phyloP scores from a whole-genome alignment of 2,888 invertebrate genomes.

The Coleophora deauratella region DNA sequence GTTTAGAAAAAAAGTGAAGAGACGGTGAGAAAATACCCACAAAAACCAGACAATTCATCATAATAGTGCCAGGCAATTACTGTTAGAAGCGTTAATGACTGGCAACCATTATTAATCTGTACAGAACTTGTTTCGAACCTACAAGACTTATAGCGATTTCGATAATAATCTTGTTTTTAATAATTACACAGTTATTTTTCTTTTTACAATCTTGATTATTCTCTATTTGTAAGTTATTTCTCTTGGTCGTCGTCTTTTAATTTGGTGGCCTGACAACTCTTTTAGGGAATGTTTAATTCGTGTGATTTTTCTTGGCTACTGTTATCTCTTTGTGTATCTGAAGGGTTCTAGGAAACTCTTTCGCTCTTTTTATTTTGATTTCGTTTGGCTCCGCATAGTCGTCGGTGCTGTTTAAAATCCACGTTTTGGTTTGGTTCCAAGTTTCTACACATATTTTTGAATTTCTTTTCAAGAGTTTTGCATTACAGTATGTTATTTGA shows the following conservation, averaged over 20 bases:
- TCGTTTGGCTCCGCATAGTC: constrained; percentile 10
- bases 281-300: constrained; percentile 56
- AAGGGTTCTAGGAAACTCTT: constrained; percentile 31
- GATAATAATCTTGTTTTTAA: constrained; percentile 70
- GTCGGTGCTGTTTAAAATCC: constrained; percentile 18
- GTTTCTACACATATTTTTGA: constrained; percentile 21
- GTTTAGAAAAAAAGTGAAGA: constrained; percentile 32
- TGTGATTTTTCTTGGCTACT: constrained; percentile 51
- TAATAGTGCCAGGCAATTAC: constrained; percentile 67
- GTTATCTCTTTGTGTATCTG: constrained; percentile 43
- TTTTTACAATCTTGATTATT: constrained; percentile 63
- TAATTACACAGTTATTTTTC: constrained; percentile 66
- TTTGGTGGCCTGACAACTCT: constrained; percentile 61
- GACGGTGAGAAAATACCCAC: constrained; percentile 55
- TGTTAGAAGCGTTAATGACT: constrained; percentile 69
- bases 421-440: constrained; percentile 26
- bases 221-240: constrained; percentile 65
- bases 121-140: constrained; percentile 58
- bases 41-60: constrained; percentile 69
- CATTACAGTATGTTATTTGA: too few species aligned
- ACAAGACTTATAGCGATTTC: constrained; percentile 62
- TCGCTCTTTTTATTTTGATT: constrained; percentile 14
- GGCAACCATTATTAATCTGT: constrained; percentile 62
- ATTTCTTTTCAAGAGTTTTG: background rate
- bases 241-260: constrained; percentile 49